These are phyloP conservation scores for Nemotelus pantherinus DNA, from an alignment of 2,888 invertebrate genomes.

Conservation along the genomic window DNA sequence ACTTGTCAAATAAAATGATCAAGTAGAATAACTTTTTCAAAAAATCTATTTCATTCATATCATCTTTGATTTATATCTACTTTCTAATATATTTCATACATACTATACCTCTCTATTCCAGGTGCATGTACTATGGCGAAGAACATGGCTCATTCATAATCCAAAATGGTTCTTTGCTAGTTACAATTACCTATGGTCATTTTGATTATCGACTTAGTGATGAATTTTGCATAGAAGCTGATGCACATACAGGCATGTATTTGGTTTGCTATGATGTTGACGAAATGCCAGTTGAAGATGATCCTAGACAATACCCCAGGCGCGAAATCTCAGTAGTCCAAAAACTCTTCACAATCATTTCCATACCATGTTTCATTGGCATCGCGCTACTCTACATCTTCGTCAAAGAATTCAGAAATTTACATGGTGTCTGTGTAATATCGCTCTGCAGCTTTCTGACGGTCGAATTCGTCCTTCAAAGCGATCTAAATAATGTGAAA, in stretches of 20 bases:
- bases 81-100: too few species aligned
- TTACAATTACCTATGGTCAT: conserved; percentile 25
- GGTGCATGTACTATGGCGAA: conserved; percentile 34
- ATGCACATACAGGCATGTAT: conserved; percentile 15
- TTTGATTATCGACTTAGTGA: conserved; percentile 16
- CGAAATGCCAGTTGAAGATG: not conserved
- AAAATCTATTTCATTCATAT: not conserved
- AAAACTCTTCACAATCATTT: conserved; percentile 17
- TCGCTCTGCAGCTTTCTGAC: conserved; percentile 14
- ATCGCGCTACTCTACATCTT: conserved; percentile 5
- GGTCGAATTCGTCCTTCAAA: conserved; percentile 19
- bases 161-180: conserved; percentile 31
- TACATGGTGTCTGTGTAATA: conserved; percentile 22
- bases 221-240: conserved; percentile 25
- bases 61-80: too few species aligned
- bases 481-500: not conserved
- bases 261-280: conserved; percentile 22
- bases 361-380: conserved; percentile 22
- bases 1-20: not conserved
- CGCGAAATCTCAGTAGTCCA: not conserved
- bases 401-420: conserved; percentile 18
- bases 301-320: not conserved
- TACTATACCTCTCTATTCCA: not conserved
- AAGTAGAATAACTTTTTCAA: not conserved
- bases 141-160: conserved; percentile 23